Evolutionary conservation across 2,113 vertebrate genomes (phyloP), one percentile per base, ranked within the genome.

Genomic region (Boleophthalmus pectinirostris): DNA sequence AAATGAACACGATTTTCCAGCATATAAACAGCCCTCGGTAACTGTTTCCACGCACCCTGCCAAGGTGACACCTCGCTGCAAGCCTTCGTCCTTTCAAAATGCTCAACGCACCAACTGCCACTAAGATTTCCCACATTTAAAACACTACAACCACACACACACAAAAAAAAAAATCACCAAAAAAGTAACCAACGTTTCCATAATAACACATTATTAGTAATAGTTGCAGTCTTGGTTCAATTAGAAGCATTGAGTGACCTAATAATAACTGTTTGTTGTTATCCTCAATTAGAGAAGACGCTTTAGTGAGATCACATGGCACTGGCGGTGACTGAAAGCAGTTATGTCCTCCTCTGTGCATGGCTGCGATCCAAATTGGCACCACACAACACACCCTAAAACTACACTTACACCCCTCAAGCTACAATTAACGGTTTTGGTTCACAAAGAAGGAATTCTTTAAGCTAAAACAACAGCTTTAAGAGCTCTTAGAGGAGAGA

Each of bases 281-380:
- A 65, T 66, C 45, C 49, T 78, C 61, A 70, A 69, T 70, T 69
- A 72, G 74, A 83, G 83, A 29, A 82, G 82, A 75, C 58, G 68
- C 79, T 83, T 80, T 43, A 57, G 45, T 74, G 66, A 70, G 65
- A 76, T 91, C 91, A 91, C 85, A 91, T 90, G 90, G 78, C 71
- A 29, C 46, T 69, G 85, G 82, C 82, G 82, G 85, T 64, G 68
- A 73, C 12, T 85, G 72, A 87, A 88, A 82, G 60, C 60, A 78
- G 76, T 84, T 66, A 51, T 73, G 38, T 82, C 74, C 72, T 84
- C 72, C 67, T 92, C 82, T 78, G 67, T 80, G 77, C 38, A 70
- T 21, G 18, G 78, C 80, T 70, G 68, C 20, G 45, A 38, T 72
- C 73, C 75, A 58, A 68, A 70, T 38, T 25, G 4, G 49, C 63